phyloP scores from a whole-genome alignment of 1,140 invertebrate species.

The Calephelis virginiensis region DNA sequence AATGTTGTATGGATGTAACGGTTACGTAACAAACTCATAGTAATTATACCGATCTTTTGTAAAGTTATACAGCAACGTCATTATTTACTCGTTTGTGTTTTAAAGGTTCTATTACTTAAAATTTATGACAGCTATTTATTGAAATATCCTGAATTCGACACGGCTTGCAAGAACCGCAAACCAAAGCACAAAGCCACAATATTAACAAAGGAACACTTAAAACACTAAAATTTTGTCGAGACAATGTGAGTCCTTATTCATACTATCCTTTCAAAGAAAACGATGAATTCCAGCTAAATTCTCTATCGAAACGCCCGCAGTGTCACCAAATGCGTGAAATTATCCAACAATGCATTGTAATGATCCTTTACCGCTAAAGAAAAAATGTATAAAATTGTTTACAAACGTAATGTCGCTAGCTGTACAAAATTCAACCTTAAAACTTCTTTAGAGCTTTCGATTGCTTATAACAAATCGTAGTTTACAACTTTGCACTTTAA shows the following conservation, averaged over 20 bases:
- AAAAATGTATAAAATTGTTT: constrained; percentile 45
- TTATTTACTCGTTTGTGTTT: constrained; percentile 11
- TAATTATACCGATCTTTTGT: neutral
- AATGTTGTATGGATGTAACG: neutral
- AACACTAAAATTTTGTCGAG: constrained; percentile 48
- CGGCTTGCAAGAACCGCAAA: constrained; percentile 31
- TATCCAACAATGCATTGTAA: constrained; percentile 66
- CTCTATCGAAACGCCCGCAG: constrained; percentile 54
- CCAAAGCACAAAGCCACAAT: constrained; percentile 27
- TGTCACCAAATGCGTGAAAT: constrained; percentile 73
- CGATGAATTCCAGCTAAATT: constrained; percentile 59
- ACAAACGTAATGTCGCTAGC: constrained; percentile 30
- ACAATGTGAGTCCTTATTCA: constrained; percentile 52
- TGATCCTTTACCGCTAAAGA: constrained; percentile 59
- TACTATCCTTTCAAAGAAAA: constrained; percentile 38
- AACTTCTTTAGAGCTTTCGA: neutral
- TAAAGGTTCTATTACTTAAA: neutral
- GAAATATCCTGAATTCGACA: constrained; percentile 29
- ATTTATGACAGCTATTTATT: constrained; percentile 4
- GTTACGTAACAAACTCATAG: constrained; percentile 1
- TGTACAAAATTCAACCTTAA: constrained; percentile 34
- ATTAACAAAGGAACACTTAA: constrained; percentile 42
- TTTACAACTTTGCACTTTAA: neutral
- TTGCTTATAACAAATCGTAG: neutral
- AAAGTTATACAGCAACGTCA: neutral